phyloP scores from a whole-genome alignment of 1,140 invertebrate genomes.

The Thaumatotibia leucotreta region DNA sequence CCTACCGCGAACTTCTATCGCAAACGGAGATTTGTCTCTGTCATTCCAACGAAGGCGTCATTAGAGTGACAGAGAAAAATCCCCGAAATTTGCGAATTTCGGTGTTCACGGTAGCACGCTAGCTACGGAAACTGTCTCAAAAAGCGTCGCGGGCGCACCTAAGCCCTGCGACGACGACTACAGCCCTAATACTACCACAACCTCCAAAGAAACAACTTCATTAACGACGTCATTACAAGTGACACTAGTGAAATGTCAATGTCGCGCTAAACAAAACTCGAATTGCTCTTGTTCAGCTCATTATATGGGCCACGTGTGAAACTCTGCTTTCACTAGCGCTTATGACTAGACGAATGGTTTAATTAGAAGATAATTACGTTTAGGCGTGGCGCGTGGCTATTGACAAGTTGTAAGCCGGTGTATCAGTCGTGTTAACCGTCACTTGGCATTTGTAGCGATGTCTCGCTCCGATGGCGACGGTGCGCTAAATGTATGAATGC shows the following conservation, averaged over 20 bases:
- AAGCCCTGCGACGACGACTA: neutral
- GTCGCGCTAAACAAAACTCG: slow-evolving; percentile 20
- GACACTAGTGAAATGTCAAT: slow-evolving; percentile 19
- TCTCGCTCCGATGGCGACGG: neutral
- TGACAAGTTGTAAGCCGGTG: slow-evolving; percentile 22
- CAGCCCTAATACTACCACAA: slow-evolving; percentile 21
- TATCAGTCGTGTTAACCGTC: slow-evolving; percentile 16
- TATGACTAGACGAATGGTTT: slow-evolving; percentile 42
- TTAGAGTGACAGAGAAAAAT: no score
- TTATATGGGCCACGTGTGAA: slow-evolving; percentile 51
- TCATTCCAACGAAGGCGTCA: no score
- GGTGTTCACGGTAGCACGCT: no score
- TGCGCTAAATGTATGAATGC: neutral
- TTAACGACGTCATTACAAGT: slow-evolving; percentile 11
- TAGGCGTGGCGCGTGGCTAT: slow-evolving; percentile 24
- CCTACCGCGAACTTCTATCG: no score
- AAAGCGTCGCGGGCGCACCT: slow-evolving; percentile 17
- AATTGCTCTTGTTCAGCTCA: slow-evolving; percentile 28
- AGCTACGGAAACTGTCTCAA: slow-evolving; percentile 57
- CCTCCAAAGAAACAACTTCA: slow-evolving; percentile 17
- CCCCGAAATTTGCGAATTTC: no score
- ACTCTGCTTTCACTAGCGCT: slow-evolving; percentile 60
- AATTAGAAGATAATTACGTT: slow-evolving; percentile 56
- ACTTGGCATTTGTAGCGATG: slow-evolving; percentile 1
- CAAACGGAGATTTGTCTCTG: no score